A percentile compares a stretch with the other conserved stretches of the same genome.
Evolutionary conservation across 2,113 vertebrate species (phyloP).

Genomic region (Leptocoma aspasia): DNA sequence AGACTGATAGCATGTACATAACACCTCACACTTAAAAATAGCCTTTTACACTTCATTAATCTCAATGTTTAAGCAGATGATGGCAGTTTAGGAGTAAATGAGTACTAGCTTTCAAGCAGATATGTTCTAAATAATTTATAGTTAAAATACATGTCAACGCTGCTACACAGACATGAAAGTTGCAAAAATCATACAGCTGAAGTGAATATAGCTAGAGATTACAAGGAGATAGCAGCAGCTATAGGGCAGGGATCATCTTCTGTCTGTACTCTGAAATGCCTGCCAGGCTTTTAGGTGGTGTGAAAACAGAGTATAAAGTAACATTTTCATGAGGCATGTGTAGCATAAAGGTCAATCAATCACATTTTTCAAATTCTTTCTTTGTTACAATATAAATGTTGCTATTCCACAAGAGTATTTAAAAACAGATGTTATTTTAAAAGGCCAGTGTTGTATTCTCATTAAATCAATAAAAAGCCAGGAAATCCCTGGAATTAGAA

Average conservation of each 20-base stretch:
- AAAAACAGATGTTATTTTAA: slow-evolving; percentile 18
- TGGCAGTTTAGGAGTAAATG: background rate
- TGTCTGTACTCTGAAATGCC: slow-evolving; percentile 4
- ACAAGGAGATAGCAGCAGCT: background rate
- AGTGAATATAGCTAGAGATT: background rate
- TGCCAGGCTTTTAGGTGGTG: slow-evolving; percentile 18
- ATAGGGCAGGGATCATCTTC: slow-evolving; percentile 3
- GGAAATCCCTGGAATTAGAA: slow-evolving; percentile 45
- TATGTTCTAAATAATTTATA: background rate
- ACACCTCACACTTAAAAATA: background rate
- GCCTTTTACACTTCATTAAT: background rate
- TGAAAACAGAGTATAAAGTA: slow-evolving; percentile 8
- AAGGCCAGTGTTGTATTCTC: background rate
- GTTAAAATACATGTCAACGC: background rate
- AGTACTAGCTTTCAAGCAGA: background rate
- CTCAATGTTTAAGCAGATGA: background rate
- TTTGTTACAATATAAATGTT: background rate
- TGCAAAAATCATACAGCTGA: background rate
- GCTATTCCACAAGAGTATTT: background rate
- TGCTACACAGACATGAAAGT: background rate
- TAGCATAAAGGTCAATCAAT: slow-evolving; percentile 21
- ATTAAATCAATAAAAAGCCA: slow-evolving; percentile 30
- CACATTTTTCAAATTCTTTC: slow-evolving; percentile 2
- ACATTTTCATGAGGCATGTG: background rate
- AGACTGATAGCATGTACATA: background rate